Percentiles rank a stretch among this genome's conserved stretches.
Conservation (phyloP, 2,888 invertebrate genomes). For the Falcaria lacertinaria region DNA sequence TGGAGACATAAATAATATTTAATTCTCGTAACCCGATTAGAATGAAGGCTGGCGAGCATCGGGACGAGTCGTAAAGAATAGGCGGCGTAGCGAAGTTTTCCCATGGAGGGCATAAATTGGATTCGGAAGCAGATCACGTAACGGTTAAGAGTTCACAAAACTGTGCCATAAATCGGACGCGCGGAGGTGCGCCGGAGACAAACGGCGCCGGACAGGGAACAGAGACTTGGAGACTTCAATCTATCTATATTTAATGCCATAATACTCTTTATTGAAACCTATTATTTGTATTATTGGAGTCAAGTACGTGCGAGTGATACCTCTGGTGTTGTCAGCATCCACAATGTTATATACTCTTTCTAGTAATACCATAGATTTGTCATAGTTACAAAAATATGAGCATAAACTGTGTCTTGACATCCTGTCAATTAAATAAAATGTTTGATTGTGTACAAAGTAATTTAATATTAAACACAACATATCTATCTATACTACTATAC, state of each 20-base stretch:
- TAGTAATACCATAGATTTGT: too few relatives aligned
- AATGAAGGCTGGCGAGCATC: constrained; percentile 37
- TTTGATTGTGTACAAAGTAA: too few relatives aligned
- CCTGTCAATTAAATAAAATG: too few relatives aligned
- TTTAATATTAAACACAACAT: too few relatives aligned
- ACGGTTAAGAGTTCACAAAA: constrained; percentile 80
- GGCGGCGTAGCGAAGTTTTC: constrained; percentile 65
- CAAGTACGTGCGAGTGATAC: too few relatives aligned
- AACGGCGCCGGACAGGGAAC: constrained; percentile 61
- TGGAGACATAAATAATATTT: constrained; percentile 30
- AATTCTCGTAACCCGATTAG: constrained; percentile 27
- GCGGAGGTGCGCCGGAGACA: constrained; percentile 77
- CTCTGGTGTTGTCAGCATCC: too few relatives aligned
- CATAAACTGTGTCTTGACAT: too few relatives aligned
- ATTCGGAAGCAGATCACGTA: constrained; percentile 79
- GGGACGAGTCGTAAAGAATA: constrained; percentile 73
- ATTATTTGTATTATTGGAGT: too few relatives aligned
- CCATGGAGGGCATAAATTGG: constrained; percentile 77
- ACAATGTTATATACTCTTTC: too few relatives aligned
- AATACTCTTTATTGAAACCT: too few relatives aligned
- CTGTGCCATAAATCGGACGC: constrained; percentile 78
- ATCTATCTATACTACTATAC: too few relatives aligned
- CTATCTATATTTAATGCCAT: constrained; percentile 10
- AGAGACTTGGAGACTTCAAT: constrained; percentile 23
- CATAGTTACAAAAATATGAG: too few relatives aligned